These are phyloP conservation scores for Anisognathus igniventris DNA, from an alignment of 2,797 vertebrate species.

Conservation along the genomic window DNA sequence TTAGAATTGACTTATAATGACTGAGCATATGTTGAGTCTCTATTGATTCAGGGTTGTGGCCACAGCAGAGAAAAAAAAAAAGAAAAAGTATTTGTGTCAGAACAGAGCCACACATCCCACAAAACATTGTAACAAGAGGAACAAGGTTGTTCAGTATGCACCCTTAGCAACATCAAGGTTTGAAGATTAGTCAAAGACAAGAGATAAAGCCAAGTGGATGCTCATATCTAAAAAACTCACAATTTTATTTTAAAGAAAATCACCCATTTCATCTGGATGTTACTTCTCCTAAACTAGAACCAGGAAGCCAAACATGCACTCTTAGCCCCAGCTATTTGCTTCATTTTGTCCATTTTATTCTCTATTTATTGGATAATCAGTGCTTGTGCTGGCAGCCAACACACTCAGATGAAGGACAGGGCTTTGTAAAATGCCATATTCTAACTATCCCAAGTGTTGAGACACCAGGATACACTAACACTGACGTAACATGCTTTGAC, in stretches of 20 bases:
- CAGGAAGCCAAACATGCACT: background rate
- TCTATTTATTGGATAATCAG: background rate
- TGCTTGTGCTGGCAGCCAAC: background rate
- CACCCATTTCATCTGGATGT: background rate
- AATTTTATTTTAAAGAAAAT: background rate
- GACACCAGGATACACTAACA: accelerated
- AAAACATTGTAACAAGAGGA: background rate
- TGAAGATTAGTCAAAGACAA: background rate
- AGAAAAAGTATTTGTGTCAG: background rate
- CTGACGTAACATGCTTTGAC: background rate
- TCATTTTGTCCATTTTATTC: background rate
- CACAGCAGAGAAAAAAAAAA: background rate
- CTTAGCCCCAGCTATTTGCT: background rate
- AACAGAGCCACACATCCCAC: accelerated
- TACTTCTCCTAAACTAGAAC: background rate
- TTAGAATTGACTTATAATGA: conserved; percentile 39
- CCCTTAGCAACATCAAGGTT: background rate
- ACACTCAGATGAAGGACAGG: background rate
- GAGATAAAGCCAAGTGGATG: background rate
- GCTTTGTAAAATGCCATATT: background rate
- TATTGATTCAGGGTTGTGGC: background rate
- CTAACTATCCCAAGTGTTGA: background rate
- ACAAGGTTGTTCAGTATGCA: background rate
- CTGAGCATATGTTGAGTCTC: background rate
- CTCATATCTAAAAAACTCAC: background rate